These are phyloP conservation scores for Antheraea assamensis DNA, from an alignment of 2,888 invertebrate species.

Conservation along the genomic window DNA sequence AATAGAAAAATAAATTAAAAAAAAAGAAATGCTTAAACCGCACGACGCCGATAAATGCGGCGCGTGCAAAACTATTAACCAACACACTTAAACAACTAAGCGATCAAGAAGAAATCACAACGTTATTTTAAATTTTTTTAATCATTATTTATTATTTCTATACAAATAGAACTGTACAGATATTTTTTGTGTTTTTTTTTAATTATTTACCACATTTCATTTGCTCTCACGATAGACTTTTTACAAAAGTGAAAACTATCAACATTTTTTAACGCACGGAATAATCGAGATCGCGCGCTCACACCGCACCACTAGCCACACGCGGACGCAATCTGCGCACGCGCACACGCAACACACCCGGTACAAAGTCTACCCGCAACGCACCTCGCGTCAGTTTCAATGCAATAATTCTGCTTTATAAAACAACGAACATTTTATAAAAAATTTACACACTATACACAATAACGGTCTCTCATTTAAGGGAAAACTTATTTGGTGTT, in stretches of 20 bases:
- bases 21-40: constrained; percentile 66
- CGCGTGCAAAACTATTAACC: constrained; percentile 46
- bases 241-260: constrained; percentile 84
- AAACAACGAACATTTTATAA: not conserved
- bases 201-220: constrained; percentile 76
- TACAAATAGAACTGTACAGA: constrained; percentile 84
- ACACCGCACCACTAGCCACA: constrained; percentile 37
- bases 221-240: constrained; percentile 80
- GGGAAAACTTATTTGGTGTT: constrained; percentile 50
- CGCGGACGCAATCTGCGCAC: constrained; percentile 27
- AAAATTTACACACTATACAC: constrained; percentile 4
- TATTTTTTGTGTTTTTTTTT: constrained; percentile 61
- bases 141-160: constrained; percentile 83
- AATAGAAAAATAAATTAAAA: constrained; percentile 69
- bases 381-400: not conserved
- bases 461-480: constrained; percentile 43
- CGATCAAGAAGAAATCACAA: constrained; percentile 76
- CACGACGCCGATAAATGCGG: constrained; percentile 47
- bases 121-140: constrained; percentile 77
- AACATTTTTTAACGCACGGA: constrained; percentile 71
- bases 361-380: constrained; percentile 17
- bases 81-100: constrained; percentile 32
- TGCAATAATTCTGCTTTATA: not conserved
- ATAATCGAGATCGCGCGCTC: constrained; percentile 70
- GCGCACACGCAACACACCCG: constrained; percentile 2